Evolutionary conservation across 2,888 invertebrate species (phyloP).

Genomic region (Vanessa cardui): DNA sequence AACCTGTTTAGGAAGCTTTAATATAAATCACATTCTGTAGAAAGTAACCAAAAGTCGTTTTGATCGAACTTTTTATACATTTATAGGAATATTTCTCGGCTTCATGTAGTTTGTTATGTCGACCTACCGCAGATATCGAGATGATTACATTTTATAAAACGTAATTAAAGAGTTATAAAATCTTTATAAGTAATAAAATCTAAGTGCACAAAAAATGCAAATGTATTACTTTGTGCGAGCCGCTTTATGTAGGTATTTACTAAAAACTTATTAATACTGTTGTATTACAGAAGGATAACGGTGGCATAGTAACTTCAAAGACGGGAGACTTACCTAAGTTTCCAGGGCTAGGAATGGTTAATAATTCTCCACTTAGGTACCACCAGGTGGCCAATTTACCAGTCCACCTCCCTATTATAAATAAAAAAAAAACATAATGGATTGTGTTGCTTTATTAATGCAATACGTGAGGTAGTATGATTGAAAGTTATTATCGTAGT

Average conservation of each 20-base stretch:
- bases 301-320: no score
- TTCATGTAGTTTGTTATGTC: conserved; percentile 24
- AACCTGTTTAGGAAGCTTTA: conserved; percentile 22
- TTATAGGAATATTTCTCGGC: conserved; percentile 18
- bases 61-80: conserved; percentile 22
- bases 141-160: conserved; percentile 18
- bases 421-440: not conserved
- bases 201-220: not conserved
- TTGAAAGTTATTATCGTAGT: conserved; percentile 11
- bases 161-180: conserved; percentile 11
- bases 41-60: conserved; percentile 13
- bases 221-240: no score
- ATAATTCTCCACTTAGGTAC: no score
- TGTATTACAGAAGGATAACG: no score
- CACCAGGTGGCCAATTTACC: no score
- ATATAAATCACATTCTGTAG: conserved; percentile 32
- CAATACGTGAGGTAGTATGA: not conserved
- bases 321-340: no score
- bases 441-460: not conserved
- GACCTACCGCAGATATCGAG: conserved; percentile 31
- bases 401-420: no score
- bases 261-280: no score
- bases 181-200: not conserved
- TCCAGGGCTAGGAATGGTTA: no score
- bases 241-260: no score